phyloP scores from a whole-genome alignment of 2,797 vertebrate genomes.

The Fundulus diaphanus region DNA sequence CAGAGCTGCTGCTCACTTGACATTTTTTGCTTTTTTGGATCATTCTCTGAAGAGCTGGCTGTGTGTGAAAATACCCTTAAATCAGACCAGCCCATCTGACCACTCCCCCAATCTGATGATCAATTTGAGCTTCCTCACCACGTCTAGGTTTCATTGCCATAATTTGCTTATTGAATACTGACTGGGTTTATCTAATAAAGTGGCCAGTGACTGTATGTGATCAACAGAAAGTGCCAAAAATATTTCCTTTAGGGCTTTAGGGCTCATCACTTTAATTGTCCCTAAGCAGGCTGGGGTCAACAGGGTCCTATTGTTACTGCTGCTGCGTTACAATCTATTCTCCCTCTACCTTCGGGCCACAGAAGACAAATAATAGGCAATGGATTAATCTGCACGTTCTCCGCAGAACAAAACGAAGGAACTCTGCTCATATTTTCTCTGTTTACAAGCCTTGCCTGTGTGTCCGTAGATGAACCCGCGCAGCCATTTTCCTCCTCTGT shows the following conservation, averaged over 20 bases:
- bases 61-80: not conserved
- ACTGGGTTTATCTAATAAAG: not conserved
- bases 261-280: constrained; percentile 5
- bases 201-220: not conserved
- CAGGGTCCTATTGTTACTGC: constrained; percentile 31
- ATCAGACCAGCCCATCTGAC: not conserved
- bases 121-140: not conserved
- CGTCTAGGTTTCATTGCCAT: not conserved
- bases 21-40: not conserved
- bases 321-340: constrained; percentile 26
- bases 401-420: constrained; percentile 35
- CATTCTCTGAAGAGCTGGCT: not conserved
- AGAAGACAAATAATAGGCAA: constrained; percentile 46
- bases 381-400: constrained; percentile 46
- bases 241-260: constrained; percentile 10
- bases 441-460: constrained; percentile 14
- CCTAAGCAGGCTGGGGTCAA: constrained; percentile 11
- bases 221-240: constrained; percentile 4
- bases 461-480: constrained; percentile 25
- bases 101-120: not conserved
- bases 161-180: not conserved
- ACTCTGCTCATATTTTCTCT: constrained; percentile 21
- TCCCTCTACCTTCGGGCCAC: constrained; percentile 27
- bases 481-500: constrained; percentile 15
- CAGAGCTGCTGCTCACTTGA: not conserved